Evolutionary conservation across 2,888 invertebrate genomes (phyloP).

Genomic region (Aplocera efformata): DNA sequence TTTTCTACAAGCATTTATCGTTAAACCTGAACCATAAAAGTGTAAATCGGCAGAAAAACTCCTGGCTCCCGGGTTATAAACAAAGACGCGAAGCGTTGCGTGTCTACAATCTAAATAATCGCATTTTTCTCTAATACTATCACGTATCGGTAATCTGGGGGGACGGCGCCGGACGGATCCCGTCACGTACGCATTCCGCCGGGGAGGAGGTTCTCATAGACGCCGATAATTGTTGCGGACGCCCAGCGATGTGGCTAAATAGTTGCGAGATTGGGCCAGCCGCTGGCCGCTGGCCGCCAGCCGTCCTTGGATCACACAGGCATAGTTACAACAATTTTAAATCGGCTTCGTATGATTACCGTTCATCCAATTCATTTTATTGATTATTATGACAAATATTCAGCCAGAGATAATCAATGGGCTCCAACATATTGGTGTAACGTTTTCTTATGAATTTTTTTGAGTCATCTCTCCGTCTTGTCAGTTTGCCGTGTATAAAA

Average conservation of each 20-base stretch:
- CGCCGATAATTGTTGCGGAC: conserved; percentile 13
- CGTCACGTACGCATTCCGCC: conserved; percentile 36
- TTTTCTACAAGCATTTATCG: not conserved
- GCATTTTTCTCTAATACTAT: conserved; percentile 14
- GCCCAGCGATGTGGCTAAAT: conserved; percentile 11
- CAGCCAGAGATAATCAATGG: too few relatives aligned
- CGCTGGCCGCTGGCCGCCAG: too few relatives aligned
- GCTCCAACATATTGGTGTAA: too few relatives aligned
- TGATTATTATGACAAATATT: too few relatives aligned
- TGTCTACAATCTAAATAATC: conserved; percentile 2
- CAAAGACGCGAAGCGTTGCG: conserved; percentile 5
- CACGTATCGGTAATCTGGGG: conserved; percentile 13
- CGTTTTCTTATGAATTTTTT: too few relatives aligned
- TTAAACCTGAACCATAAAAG: not conserved
- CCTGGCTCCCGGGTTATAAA: conserved; percentile 1
- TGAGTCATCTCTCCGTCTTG: too few relatives aligned
- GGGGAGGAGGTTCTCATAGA: conserved; percentile 25
- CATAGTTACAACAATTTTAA: not conserved
- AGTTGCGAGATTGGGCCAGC: conserved; percentile 7
- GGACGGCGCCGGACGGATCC: conserved; percentile 21
- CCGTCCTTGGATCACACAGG: not conserved
- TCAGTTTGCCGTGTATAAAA: too few relatives aligned
- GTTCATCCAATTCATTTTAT: too few relatives aligned
- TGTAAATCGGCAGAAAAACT: not conserved
- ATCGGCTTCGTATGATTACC: too few relatives aligned